Conservation (phyloP, 2,113 vertebrate genomes). For the Tetraodon nigroviridis region DNA sequence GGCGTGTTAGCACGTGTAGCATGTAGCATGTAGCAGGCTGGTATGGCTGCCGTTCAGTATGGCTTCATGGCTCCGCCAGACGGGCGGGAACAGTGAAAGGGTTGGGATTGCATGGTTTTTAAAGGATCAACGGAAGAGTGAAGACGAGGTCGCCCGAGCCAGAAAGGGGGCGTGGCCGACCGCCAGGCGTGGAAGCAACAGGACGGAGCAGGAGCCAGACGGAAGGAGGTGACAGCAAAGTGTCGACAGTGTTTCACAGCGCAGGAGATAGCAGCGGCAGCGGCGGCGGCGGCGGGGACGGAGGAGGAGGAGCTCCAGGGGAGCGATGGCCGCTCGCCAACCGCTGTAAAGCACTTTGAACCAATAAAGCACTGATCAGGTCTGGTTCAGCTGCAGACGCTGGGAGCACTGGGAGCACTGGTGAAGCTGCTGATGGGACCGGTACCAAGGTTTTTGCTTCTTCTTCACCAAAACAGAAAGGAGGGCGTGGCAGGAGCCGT, state of each 20-base stretch:
- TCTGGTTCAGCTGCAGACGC: conserved; percentile 14
- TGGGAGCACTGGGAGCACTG: neutral
- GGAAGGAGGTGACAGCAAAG: conserved; percentile 58
- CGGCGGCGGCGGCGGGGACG: neutral
- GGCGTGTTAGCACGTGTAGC: no score
- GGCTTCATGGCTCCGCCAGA: conserved; percentile 40
- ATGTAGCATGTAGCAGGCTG: no score
- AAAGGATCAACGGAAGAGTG: conserved; percentile 42
- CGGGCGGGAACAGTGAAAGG: conserved; percentile 34
- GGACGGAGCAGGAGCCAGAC: conserved; percentile 9
- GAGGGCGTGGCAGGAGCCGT: neutral
- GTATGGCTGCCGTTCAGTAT: conserved; percentile 64
- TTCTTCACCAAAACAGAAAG: conserved; percentile 1
- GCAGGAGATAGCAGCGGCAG: conserved; percentile 38
- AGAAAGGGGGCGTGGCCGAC: conserved; percentile 19
- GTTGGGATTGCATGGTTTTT: conserved; percentile 53
- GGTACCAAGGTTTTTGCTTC: conserved; percentile 37
- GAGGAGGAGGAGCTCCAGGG: no score
- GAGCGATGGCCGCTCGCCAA: conserved; percentile 21
- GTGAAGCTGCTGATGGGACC: neutral
- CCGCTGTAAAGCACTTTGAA: conserved; percentile 69
- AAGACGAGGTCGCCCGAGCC: conserved; percentile 27
- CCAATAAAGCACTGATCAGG: conserved; percentile 59
- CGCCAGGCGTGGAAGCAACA: conserved; percentile 37
- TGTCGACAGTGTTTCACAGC: conserved; percentile 53